Evolutionary conservation across 1,140 invertebrate species (phyloP).

Genomic region (Drosophila truncata): DNA sequence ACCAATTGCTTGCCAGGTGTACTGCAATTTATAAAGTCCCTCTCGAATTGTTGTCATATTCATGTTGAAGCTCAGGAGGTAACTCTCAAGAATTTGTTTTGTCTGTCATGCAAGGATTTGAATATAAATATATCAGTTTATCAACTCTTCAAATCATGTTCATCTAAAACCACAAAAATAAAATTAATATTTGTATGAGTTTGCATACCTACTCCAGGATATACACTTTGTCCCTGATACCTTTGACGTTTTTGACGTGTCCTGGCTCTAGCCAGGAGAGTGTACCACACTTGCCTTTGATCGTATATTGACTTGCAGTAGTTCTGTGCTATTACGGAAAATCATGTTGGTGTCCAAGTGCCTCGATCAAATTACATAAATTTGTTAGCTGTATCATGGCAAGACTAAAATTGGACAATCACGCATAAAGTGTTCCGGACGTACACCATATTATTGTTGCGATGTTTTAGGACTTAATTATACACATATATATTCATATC

Average conservation of each 20-base stretch:
- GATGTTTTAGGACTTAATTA: not conserved
- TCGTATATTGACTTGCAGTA: too few relatives aligned
- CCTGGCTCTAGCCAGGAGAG: too few relatives aligned
- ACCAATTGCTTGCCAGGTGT: not conserved
- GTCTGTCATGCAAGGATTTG: not conserved
- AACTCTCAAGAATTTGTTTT: not conserved
- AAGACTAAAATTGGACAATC: not conserved
- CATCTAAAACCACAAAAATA: not conserved
- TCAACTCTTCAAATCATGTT: not conserved
- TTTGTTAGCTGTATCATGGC: too few relatives aligned
- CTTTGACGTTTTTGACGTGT: too few relatives aligned
- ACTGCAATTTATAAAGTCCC: constrained; percentile 2
- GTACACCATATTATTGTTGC: not conserved
- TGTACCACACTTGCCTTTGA: too few relatives aligned
- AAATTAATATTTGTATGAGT: not conserved
- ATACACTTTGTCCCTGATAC: too few relatives aligned
- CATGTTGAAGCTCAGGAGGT: not conserved
- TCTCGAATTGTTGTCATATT: not conserved
- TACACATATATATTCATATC: not conserved
- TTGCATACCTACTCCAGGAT: too few relatives aligned
- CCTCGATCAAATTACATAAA: too few relatives aligned
- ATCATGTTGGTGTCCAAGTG: too few relatives aligned
- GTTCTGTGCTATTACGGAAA: too few relatives aligned
- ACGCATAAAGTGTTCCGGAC: too few relatives aligned
- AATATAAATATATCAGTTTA: not conserved